Conservation (phyloP, 2,797 vertebrate species). For the Syndactyla subalaris region DNA sequence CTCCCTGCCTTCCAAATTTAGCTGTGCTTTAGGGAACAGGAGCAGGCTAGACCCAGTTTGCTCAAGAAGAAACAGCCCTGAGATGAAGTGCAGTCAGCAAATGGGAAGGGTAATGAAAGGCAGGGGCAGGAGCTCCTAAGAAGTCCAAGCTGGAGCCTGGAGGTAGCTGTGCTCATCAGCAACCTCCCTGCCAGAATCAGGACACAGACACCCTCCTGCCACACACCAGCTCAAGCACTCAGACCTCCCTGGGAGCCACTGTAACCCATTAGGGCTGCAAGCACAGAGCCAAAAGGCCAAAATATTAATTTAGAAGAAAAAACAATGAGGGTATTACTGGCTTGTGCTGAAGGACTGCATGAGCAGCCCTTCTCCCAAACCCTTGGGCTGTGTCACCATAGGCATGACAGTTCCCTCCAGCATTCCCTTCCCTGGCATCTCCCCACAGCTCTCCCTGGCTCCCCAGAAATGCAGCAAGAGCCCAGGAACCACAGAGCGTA, state of each 20-base stretch:
- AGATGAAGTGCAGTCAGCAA: not conserved
- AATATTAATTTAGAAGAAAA: not conserved
- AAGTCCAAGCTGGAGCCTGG: not conserved
- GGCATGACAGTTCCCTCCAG: not conserved
- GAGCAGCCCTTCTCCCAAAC: not conserved
- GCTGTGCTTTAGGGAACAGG: not conserved
- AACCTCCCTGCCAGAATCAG: not conserved
- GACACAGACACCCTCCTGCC: not conserved
- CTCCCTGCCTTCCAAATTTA: slow-evolving; percentile 45
- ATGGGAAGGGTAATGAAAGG: not conserved
- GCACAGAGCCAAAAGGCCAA: not conserved
- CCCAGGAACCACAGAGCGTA: not conserved
- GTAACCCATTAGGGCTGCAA: not conserved
- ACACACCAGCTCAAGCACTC: not conserved
- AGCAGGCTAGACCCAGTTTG: slow-evolving; percentile 45
- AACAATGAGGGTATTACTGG: accelerated
- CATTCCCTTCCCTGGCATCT: not conserved
- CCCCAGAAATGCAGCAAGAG: not conserved
- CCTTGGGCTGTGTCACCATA: not conserved
- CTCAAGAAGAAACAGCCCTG: not conserved
- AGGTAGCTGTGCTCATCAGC: not conserved
- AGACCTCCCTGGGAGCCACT: not conserved
- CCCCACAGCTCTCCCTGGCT: accelerated
- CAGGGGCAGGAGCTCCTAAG: not conserved
- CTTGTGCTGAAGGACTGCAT: not conserved